phyloP scores from a whole-genome alignment of 2,113 vertebrate genomes.

The Gambusia holbrooki region DNA sequence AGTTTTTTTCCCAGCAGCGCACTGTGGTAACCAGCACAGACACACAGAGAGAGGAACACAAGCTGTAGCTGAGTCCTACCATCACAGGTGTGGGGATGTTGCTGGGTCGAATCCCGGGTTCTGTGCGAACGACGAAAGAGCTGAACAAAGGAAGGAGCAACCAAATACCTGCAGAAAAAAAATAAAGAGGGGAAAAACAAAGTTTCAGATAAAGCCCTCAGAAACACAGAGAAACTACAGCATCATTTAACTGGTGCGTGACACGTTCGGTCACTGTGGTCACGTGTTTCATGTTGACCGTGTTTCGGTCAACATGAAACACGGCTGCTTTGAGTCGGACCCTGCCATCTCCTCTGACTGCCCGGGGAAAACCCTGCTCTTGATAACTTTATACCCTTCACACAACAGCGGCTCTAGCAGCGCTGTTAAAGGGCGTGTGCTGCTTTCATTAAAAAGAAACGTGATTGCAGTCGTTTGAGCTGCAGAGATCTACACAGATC shows the following conservation, averaged over 20 bases:
- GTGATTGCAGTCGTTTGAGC: neutral
- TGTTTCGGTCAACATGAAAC: neutral
- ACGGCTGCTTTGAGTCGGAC: slow-evolving; percentile 16
- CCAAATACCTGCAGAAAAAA: slow-evolving; percentile 62
- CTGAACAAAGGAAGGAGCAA: slow-evolving; percentile 50
- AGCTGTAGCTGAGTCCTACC: slow-evolving; percentile 43
- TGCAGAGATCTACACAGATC: neutral
- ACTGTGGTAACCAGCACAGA: neutral
- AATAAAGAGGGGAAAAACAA: slow-evolving; percentile 1
- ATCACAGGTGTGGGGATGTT: slow-evolving; percentile 27
- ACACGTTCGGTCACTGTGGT: slow-evolving; percentile 5
- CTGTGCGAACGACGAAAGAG: slow-evolving; percentile 25
- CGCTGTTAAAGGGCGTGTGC: neutral
- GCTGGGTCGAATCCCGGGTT: slow-evolving; percentile 20
- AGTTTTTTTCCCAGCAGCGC: neutral
- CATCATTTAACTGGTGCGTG: neutral
- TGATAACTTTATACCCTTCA: neutral
- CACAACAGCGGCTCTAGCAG: neutral
- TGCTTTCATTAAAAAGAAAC: neutral
- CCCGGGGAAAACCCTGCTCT: slow-evolving; percentile 5
- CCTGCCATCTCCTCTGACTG: neutral
- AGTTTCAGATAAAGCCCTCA: neutral
- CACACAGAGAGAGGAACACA: neutral
- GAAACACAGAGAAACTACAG: slow-evolving; percentile 5
- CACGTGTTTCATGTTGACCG: too few relatives aligned